Evolutionary conservation across 2,113 vertebrate species (phyloP).

Genomic region (Connochaetes taurinus): DNA sequence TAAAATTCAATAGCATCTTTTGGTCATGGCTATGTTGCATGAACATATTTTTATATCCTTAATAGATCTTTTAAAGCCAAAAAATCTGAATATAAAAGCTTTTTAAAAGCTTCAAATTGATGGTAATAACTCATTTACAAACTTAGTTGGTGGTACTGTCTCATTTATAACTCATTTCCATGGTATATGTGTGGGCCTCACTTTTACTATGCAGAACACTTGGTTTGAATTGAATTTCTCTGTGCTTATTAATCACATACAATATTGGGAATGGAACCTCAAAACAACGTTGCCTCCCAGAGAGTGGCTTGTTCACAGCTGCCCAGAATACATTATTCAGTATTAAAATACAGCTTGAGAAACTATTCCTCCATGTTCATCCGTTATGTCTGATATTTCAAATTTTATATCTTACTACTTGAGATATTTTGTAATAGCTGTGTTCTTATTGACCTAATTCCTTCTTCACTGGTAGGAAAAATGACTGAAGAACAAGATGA

Average conservation of each 20-base stretch:
- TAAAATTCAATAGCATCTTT: not conserved
- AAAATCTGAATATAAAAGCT: not conserved
- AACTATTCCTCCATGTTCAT: not conserved
- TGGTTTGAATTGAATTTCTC: slow-evolving; percentile 42
- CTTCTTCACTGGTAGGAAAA: not conserved
- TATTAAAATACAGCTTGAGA: slow-evolving; percentile 29
- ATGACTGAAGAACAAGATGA: not conserved
- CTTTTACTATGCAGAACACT: slow-evolving; percentile 45
- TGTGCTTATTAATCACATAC: slow-evolving; percentile 55
- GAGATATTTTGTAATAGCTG: not conserved
- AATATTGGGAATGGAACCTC: slow-evolving; percentile 41
- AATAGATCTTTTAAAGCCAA: slow-evolving; percentile 22
- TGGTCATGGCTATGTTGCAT: not conserved
- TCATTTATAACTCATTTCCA: slow-evolving; percentile 60
- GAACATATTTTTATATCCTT: not conserved
- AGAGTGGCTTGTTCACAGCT: not conserved
- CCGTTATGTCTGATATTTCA: slow-evolving; percentile 21
- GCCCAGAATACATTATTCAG: not conserved
- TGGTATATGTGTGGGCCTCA: not conserved
- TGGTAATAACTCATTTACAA: slow-evolving; percentile 47
- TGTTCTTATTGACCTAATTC: not conserved
- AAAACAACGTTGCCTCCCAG: slow-evolving; percentile 36
- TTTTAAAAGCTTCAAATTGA: slow-evolving; percentile 23
- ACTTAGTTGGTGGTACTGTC: slow-evolving; percentile 19
- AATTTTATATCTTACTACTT: not conserved